These are phyloP conservation scores for Cryptoprocta ferox DNA, from an alignment of 2,797 vertebrate species.

Conservation along the genomic window DNA sequence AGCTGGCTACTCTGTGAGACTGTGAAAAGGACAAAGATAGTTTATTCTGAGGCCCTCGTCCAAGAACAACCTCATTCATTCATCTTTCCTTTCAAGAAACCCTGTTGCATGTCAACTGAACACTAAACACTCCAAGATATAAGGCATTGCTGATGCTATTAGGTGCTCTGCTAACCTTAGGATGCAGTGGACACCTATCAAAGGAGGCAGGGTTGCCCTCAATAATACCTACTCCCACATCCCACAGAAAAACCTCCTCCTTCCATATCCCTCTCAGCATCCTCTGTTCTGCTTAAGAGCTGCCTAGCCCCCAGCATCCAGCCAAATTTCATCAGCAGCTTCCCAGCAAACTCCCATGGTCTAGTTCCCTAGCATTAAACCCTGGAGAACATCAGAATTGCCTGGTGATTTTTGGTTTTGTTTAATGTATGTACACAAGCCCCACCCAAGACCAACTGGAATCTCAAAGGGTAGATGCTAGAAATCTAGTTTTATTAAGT, in stretches of 20 bases:
- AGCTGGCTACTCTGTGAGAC: neutral
- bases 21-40: neutral
- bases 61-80: slow-evolving; percentile 16
- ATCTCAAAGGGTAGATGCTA: neutral
- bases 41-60: slow-evolving; percentile 16
- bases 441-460: neutral
- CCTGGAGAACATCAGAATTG: neutral
- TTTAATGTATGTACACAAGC: neutral
- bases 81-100: slow-evolving; percentile 34
- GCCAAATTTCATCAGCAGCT: neutral
- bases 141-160: neutral
- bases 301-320: neutral
- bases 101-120: neutral
- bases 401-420: neutral
- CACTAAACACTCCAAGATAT: neutral
- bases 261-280: neutral
- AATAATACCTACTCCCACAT: neutral
- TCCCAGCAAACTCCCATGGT: neutral
- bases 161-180: neutral
- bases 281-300: neutral
- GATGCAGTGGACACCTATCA: slow-evolving; percentile 16
- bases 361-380: neutral
- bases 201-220: neutral
- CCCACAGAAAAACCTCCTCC: neutral
- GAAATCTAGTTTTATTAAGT: slow-evolving; percentile 36